Conservation (phyloP, 1,140 invertebrate genomes). For the Papilio dardanus region DNA sequence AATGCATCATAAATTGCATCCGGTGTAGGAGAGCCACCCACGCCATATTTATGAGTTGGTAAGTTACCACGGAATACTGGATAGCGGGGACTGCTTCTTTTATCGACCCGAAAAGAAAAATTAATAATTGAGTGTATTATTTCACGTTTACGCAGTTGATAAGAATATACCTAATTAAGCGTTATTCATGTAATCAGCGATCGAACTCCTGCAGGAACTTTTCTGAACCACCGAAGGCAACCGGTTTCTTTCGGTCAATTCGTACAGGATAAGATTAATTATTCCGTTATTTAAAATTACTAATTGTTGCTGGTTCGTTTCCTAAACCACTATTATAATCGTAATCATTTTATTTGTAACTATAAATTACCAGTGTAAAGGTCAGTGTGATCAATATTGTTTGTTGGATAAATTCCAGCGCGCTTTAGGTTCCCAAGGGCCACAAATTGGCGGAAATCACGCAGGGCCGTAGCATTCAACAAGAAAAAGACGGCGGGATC, state of each 20-base stretch:
- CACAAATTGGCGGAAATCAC: conserved; percentile 59
- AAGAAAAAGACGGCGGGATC: conserved; percentile 81
- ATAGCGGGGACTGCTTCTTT: background rate
- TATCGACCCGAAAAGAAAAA: background rate
- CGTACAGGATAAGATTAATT: background rate
- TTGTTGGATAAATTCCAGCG: conserved; percentile 14
- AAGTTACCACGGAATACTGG: background rate
- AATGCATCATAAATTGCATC: background rate
- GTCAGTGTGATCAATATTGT: background rate
- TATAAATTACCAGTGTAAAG: background rate
- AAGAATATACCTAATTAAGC: background rate
- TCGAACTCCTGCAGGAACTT: background rate
- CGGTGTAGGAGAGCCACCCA: background rate
- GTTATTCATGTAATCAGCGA: background rate
- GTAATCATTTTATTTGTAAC: background rate
- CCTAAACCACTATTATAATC: background rate
- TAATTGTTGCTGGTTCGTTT: background rate
- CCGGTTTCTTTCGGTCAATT: background rate
- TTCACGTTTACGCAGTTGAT: background rate
- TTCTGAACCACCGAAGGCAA: background rate
- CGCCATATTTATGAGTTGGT: background rate
- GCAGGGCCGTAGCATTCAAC: conserved; percentile 66
- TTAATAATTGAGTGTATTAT: background rate
- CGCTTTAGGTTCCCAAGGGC: conserved; percentile 27
- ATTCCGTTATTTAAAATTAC: background rate